Evolutionary conservation across 2,113 vertebrate genomes (phyloP).

Genomic region (Sturnus vulgaris): DNA sequence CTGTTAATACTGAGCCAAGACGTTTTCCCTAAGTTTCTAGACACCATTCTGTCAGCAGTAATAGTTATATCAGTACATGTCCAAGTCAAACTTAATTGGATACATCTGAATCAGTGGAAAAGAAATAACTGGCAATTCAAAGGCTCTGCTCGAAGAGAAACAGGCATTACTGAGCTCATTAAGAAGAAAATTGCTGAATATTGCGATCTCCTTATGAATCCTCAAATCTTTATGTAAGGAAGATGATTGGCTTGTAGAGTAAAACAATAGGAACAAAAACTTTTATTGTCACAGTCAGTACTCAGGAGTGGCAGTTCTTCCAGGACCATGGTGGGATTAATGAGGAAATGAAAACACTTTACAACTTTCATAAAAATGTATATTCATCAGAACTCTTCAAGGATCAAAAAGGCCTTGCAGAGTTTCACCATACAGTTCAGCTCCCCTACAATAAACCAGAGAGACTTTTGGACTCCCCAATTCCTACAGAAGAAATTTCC

Average conservation of each 20-base stretch:
- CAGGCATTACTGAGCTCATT: conserved; percentile 63
- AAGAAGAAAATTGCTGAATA: conserved; percentile 70
- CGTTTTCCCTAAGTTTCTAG: conserved; percentile 1
- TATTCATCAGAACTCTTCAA: conserved; percentile 74
- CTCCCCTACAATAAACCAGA: conserved; percentile 66
- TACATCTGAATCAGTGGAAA: conserved; percentile 59
- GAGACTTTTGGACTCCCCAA: conserved; percentile 60
- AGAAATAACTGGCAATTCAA: conserved; percentile 64
- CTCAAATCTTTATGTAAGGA: conserved; percentile 53
- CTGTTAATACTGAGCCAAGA: conserved; percentile 9
- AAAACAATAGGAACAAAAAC: conserved; percentile 63
- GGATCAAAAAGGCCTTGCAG: conserved; percentile 76
- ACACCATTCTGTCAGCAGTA: conserved; percentile 11
- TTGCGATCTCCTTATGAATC: conserved; percentile 41
- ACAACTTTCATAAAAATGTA: conserved; percentile 70
- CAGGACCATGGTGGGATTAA: conserved; percentile 65
- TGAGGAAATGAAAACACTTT: conserved; percentile 70
- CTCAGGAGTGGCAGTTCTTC: conserved; percentile 65
- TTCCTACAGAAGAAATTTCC: conserved; percentile 70
- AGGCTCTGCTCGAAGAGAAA: conserved; percentile 41
- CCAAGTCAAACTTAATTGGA: conserved; percentile 63
- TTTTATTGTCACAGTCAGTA: conserved; percentile 63
- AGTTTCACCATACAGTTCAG: conserved; percentile 71
- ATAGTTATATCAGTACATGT: conserved; percentile 18
- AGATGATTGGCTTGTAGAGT: conserved; percentile 50